Evolutionary conservation across 2,888 invertebrate species (phyloP).

Genomic region (Muschampia plurimacula): DNA sequence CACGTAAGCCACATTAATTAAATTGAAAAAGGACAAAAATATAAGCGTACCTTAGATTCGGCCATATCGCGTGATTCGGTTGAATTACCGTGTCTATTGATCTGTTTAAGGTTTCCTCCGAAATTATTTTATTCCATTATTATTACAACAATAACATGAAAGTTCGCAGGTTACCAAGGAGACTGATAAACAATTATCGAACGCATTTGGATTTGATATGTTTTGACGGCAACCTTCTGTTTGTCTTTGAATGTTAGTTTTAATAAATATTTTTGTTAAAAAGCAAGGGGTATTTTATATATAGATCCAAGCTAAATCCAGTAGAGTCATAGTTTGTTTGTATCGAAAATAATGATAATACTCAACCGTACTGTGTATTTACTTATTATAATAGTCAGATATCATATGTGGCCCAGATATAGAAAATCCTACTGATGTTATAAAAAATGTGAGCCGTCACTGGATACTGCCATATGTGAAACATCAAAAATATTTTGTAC

Average conservation of each 20-base stretch:
- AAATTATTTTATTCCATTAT: slow-evolving; percentile 80
- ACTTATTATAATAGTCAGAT: no score
- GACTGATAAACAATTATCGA: slow-evolving; percentile 64
- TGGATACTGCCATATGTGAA: no score
- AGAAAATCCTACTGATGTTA: no score
- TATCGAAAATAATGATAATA: no score
- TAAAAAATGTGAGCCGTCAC: no score
- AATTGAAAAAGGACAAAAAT: slow-evolving; percentile 61
- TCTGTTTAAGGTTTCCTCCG: slow-evolving; percentile 69
- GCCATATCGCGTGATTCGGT: slow-evolving; percentile 78
- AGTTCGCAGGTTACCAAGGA: slow-evolving; percentile 63
- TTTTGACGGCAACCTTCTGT: slow-evolving; percentile 21
- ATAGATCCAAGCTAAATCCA: no score
- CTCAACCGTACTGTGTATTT: no score
- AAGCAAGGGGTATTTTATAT: no score
- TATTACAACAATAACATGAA: slow-evolving; percentile 66
- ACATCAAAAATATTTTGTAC: no score
- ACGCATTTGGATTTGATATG: slow-evolving; percentile 41
- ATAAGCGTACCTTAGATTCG: slow-evolving; percentile 70
- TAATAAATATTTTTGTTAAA: background rate
- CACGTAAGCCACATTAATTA: slow-evolving; percentile 72
- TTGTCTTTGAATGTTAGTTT: background rate
- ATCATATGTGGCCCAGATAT: no score
- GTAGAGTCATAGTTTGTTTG: no score
- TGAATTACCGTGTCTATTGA: slow-evolving; percentile 78